phyloP scores from a whole-genome alignment of 2,888 invertebrate species.

The Escarpia spicata region DNA sequence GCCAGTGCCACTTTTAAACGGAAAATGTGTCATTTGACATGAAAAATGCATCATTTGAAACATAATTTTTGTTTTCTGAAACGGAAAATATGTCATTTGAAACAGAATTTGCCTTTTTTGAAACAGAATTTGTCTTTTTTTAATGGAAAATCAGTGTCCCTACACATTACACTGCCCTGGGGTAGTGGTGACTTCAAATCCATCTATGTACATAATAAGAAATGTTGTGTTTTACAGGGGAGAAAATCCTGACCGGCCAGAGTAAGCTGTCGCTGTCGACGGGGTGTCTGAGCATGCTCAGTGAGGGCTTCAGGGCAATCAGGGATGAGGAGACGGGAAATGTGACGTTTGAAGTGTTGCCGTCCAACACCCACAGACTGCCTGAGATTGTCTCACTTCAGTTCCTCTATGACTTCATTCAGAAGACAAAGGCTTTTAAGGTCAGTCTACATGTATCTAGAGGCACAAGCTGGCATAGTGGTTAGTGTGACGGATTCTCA shows the following conservation, averaged over 20 bases:
- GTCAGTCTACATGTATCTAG: conserved; percentile 37
- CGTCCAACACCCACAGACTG: conserved; percentile 29
- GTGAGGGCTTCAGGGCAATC: conserved; percentile 45
- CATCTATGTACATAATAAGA: background rate
- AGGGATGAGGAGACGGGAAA: conserved; percentile 40
- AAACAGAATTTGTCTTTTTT: too few relatives aligned
- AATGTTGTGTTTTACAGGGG: conserved; percentile 45
- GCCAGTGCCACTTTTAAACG: too few relatives aligned
- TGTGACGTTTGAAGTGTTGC: conserved; percentile 37
- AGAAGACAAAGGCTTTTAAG: conserved; percentile 53
- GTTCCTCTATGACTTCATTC: conserved; percentile 53
- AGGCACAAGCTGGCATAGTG: too few relatives aligned
- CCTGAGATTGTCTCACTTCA: conserved; percentile 37
- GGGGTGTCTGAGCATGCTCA: conserved; percentile 49
- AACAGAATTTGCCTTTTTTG: too few relatives aligned
- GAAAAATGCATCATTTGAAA: too few relatives aligned
- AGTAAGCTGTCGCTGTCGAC: conserved; percentile 56
- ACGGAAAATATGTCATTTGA: too few relatives aligned
- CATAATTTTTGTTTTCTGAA: too few relatives aligned
- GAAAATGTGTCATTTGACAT: too few relatives aligned
- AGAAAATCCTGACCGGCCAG: conserved; percentile 52
- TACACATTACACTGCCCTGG: background rate
- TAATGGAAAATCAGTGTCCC: too few relatives aligned
- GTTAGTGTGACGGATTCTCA: too few relatives aligned
- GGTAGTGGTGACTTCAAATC: background rate